Evolutionary conservation across 92 coral and sea anemone genomes (phyloP).

Genomic region (Umimayanthus kanabou): DNA sequence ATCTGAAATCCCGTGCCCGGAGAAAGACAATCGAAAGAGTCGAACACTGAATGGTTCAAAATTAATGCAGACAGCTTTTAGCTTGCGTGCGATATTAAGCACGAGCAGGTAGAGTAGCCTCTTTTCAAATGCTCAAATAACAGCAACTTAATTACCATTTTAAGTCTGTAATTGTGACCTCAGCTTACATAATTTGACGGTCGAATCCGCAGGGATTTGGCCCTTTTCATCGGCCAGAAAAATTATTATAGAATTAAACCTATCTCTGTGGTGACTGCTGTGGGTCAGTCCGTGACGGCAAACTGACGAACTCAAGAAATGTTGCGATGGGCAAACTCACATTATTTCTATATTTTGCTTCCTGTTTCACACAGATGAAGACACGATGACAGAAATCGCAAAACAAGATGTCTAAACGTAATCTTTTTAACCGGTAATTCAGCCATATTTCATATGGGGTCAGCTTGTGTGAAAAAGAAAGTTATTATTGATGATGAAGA

Average conservation of each 20-base stretch:
- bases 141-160: constrained; percentile 48
- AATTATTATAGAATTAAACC: constrained; percentile 22
- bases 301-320: background rate
- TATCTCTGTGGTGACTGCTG: background rate
- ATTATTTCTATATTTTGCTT: constrained; percentile 18
- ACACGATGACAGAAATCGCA: constrained; percentile 20
- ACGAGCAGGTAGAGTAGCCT: constrained; percentile 14
- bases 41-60: background rate
- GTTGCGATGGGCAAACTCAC: background rate
- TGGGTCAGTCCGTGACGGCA: background rate
- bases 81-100: constrained; percentile 38
- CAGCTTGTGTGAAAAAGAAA: constrained; percentile 35
- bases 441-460: constrained; percentile 35
- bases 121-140: constrained; percentile 24
- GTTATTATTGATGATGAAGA: constrained; percentile 1
- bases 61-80: constrained; percentile 9
- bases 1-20: background rate
- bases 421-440: background rate
- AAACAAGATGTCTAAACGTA: constrained; percentile 19
- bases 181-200: constrained; percentile 42
- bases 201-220: constrained; percentile 33
- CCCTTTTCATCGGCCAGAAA: background rate
- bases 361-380: constrained; percentile 15
- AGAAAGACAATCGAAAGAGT: background rate
- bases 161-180: constrained; percentile 40